Base-by-base conservation (phyloP, 2,113 vertebrate species). In the Gallinago media region DNA sequence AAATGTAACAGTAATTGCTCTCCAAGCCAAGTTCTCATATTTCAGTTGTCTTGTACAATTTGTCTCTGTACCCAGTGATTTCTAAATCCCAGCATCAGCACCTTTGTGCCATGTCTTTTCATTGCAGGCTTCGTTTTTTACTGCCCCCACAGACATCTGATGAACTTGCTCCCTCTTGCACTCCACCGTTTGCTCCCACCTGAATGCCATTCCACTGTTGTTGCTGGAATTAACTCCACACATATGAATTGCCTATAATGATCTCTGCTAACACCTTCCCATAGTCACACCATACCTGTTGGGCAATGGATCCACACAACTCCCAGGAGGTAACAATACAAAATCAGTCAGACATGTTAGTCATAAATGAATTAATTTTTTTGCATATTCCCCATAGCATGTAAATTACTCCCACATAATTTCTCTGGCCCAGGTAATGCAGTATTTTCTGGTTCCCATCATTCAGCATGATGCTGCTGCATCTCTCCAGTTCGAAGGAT, bases 41-140 rank as follows among this genome's bases (percentile, higher is more conserved):
- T 93, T 87, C 34, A 94, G 73, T 56, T 85, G 47, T 58, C 56
- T 63, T 59, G 50, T 86, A 91, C 84, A 91, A 91, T 90, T 54
- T 74, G 8, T 34, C 50, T 65, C 29, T 42, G 23, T 78, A 61
- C 12, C 32, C 38, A 56, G 42, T 15, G 32, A 75, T 87, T 87
- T 92, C 65, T 81, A 87, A 89, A 94, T 86, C 29, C 22, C 31
- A 71, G 65, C 32, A 46, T 84, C 71, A 87, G 47, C 63, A 56
- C 31, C 40, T 77, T 70, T 70, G 34, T 85, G 76, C 23, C 13
- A 10, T 44, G 29, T 38, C 65, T 94, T 74, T 85, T 80, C 56
- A 74, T 10, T 82, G 42, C 32, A 76, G 76, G 32, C 58, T 80
- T 88, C 0, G 3, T 85, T 95, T 88, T 89, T 56, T 71, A 27